Conservation (phyloP, 2,113 vertebrate species). For the Lethenteron reissneri region DNA sequence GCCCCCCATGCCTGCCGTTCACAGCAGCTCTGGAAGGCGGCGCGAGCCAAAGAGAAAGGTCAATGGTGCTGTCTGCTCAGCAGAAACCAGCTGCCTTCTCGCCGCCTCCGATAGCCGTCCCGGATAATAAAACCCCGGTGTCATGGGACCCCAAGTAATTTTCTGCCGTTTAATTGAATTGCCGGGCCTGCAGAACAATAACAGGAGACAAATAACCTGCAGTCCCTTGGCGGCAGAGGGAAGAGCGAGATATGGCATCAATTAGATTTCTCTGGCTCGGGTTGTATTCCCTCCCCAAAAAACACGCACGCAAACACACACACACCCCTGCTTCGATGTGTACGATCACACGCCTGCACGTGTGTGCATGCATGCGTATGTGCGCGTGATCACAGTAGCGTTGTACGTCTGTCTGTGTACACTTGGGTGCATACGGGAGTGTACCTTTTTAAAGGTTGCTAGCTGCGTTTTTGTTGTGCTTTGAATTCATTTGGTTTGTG, state of each 20-base stretch:
- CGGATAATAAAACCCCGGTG: conserved; percentile 6
- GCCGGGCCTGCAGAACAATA: conserved; percentile 4
- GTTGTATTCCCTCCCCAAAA: too few species aligned
- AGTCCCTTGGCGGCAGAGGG: conserved; percentile 5
- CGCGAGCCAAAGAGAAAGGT: too few species aligned
- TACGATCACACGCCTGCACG: background rate
- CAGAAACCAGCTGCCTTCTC: background rate
- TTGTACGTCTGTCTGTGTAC: too few species aligned
- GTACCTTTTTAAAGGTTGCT: too few species aligned
- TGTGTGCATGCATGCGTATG: background rate
- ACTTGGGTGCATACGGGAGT: too few species aligned
- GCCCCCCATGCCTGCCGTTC: too few species aligned
- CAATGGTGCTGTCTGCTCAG: too few species aligned
- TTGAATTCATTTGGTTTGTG: too few species aligned
- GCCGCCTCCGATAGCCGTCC: conserved; percentile 1
- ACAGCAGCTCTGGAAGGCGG: too few species aligned
- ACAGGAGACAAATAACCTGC: conserved; percentile 5
- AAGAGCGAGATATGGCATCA: conserved; percentile 6
- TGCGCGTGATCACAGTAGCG: too few species aligned
- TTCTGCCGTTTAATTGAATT: conserved; percentile 6
- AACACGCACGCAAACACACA: conserved; percentile 1
- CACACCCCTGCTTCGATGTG: background rate
- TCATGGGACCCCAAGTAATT: conserved; percentile 5
- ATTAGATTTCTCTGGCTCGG: background rate
- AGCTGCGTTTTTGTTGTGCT: too few species aligned